Conservation (phyloP, 2,888 invertebrate genomes). For the Calliscelio sp. region DNA sequence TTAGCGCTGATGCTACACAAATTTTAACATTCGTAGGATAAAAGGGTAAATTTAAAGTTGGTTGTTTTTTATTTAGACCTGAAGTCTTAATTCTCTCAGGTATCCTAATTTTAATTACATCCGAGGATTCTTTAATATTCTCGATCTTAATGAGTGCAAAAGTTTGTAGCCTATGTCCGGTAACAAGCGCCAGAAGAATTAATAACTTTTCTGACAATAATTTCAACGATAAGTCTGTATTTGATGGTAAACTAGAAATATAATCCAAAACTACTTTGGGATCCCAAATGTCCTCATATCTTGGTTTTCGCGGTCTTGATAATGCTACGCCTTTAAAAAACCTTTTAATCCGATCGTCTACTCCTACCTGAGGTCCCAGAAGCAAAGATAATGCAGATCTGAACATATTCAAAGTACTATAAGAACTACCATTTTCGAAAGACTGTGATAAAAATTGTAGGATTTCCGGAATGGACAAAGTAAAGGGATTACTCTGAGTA, state of each 20-base stretch:
- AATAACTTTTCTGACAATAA: not conserved
- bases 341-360: not conserved
- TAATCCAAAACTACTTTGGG: not conserved
- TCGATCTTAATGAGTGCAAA: not conserved
- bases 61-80: constrained; percentile 2
- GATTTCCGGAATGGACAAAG: not conserved
- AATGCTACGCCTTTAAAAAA: not conserved
- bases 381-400: not conserved
- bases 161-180: not conserved
- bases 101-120: constrained; percentile 22
- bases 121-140: not conserved
- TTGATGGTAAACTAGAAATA: not conserved
- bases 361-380: not conserved
- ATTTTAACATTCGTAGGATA: not conserved
- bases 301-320: not conserved
- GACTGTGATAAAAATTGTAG: not conserved
- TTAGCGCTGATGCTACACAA: not conserved
- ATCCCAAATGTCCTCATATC: not conserved
- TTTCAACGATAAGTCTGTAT: not conserved
- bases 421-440: not conserved
- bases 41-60: not conserved
- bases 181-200: not conserved
- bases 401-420: constrained; percentile 1
- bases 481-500: not conserved
- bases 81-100: constrained; percentile 7